Conservation (phyloP, 2,113 vertebrate species). For the Onychostoma macrolepis region DNA sequence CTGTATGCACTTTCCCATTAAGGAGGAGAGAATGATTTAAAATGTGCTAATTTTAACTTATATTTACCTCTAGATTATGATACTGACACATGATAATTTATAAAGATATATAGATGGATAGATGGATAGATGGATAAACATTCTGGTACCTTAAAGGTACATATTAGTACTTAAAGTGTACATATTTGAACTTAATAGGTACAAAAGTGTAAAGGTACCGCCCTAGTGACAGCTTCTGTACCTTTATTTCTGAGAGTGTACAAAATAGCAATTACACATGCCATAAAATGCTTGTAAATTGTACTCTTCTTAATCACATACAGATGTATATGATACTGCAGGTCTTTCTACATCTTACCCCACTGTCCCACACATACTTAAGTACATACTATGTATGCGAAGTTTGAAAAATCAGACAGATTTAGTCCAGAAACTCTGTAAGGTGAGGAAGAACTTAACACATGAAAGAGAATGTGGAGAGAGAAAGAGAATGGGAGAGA, state of each 20-base stretch:
- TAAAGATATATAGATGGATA: too few species aligned
- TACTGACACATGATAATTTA: not conserved
- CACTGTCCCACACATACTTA: not conserved
- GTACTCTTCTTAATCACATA: too few species aligned
- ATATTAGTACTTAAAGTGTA: too few species aligned
- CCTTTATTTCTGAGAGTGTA: too few species aligned
- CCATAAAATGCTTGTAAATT: too few species aligned
- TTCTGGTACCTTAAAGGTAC: too few species aligned
- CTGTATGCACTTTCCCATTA: not conserved
- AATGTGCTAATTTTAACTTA: not conserved
- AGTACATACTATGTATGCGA: not conserved
- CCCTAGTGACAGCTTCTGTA: too few species aligned
- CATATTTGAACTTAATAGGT: too few species aligned
- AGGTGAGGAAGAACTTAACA: conserved; percentile 7
- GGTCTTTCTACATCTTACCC: not conserved
- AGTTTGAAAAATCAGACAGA: not conserved
- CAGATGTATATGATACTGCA: not conserved
- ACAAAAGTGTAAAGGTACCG: too few species aligned
- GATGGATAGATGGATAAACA: too few species aligned
- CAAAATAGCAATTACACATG: too few species aligned
- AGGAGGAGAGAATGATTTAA: not conserved
- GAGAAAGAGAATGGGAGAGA: not conserved
- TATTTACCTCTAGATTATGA: not conserved
- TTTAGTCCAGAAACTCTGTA: not conserved
- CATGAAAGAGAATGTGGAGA: conserved; percentile 7